phyloP scores from a whole-genome alignment of 2,113 vertebrate genomes.

The Poeciliopsis turrubarensis region DNA sequence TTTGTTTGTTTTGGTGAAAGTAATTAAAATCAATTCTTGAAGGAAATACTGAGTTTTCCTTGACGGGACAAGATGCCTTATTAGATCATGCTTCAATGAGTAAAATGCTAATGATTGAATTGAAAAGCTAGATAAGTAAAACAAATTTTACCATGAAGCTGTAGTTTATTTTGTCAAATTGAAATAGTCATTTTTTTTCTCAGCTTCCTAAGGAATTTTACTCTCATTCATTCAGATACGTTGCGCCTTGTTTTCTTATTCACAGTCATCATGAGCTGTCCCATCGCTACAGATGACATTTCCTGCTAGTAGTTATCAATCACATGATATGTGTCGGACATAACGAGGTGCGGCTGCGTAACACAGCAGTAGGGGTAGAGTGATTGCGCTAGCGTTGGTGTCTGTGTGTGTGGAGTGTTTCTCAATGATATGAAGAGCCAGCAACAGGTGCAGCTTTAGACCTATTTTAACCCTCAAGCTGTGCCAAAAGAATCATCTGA shows the following conservation, averaged over 20 bases:
- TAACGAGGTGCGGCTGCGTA: slow-evolving; percentile 10
- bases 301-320: slow-evolving; percentile 31
- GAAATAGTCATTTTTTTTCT: no score
- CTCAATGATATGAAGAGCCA: slow-evolving; percentile 41
- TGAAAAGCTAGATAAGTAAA: not conserved
- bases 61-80: not conserved
- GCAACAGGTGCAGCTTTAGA: slow-evolving; percentile 63
- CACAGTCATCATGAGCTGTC: not conserved
- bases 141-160: not conserved
- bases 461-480: slow-evolving; percentile 65
- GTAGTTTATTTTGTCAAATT: no score
- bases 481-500: slow-evolving; percentile 38
- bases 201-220: not conserved
- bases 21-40: no score
- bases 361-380: slow-evolving; percentile 6
- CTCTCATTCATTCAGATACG: not conserved
- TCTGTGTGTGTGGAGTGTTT: slow-evolving; percentile 29
- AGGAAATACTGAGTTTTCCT: not conserved
- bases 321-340: slow-evolving; percentile 13
- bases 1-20: no score
- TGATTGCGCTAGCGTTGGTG: slow-evolving; percentile 3
- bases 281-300: slow-evolving; percentile 10
- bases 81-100: not conserved
- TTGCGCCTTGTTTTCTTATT: not conserved
- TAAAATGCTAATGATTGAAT: not conserved